Evolutionary conservation across 1,140 invertebrate genomes (phyloP), one percentile per base, ranked within the genome.

Genomic region (Geopemphigus sp.): DNA sequence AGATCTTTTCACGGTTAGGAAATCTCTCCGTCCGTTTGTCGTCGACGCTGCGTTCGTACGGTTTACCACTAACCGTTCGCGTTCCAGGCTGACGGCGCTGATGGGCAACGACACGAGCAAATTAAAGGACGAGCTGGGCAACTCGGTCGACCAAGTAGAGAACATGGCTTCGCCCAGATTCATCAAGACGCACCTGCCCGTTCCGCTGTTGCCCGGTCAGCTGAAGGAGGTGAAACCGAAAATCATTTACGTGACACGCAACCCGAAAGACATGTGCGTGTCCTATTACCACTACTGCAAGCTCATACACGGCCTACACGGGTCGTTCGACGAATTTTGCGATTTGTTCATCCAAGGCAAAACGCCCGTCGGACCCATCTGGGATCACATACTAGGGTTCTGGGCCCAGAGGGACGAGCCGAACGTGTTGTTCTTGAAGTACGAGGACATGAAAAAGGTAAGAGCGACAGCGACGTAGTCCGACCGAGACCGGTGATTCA

Each of bases 191-290:
- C 94, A 96, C 85, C 86, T 96, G 26, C 91, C 93, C 1, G 90
- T 90, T 86, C 88, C 90, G 47, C 86, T 95, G 26, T 84, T 95
- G 59, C 94, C 92, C 0, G 84, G 86, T 26, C 87, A 91, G 82
- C 87, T 94, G 19, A 87, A 89, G 3, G 86, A 86, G 54, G 89
- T 92, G 19, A 93, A 92, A 84, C 90, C 92, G 32, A 93, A 93
- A 88, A 90, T 97, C 1, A 92, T 98, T 66, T 98, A 98, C 84
- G 90, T 95, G 1, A 89, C 93, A 0, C 89, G 97, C 66, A 97
- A 98, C 87, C 95, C 96, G 2, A 98, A 98, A 85, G 96, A 98
- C 84, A 90, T 93, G 81, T 93, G 93, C 64, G 95, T 98, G 0
- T 97, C 95, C 0, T 96, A 93, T 84, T 98, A 93, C 84, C 91